These are phyloP conservation scores for Cnemophilus loriae DNA, from an alignment of 2,113 vertebrate species.

Conservation along the genomic window DNA sequence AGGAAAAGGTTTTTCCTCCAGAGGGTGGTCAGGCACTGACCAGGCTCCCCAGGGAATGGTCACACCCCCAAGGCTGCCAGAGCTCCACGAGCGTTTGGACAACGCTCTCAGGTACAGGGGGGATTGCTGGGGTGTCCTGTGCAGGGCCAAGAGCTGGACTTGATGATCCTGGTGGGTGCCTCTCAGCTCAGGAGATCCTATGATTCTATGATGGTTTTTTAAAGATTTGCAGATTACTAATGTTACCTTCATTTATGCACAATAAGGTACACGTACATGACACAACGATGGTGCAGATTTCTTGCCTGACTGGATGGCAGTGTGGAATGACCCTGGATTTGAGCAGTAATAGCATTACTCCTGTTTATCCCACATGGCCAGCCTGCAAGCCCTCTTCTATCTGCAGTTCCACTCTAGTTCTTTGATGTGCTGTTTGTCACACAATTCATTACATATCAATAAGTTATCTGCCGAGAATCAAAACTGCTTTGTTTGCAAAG, in stretches of 20 bases:
- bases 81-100: background rate
- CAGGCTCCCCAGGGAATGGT: background rate
- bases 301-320: background rate
- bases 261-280: background rate
- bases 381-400: background rate
- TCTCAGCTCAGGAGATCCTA: background rate
- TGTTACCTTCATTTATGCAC: background rate
- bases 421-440: background rate
- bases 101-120: fast-evolving
- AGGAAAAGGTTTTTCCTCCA: background rate
- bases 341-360: too few species aligned
- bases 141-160: background rate
- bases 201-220: background rate
- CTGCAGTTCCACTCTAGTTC: background rate
- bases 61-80: background rate
- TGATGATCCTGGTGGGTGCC: background rate
- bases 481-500: background rate
- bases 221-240: background rate
- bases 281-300: background rate
- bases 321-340: background rate
- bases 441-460: background rate
- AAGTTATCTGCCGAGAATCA: background rate
- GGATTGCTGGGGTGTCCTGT: background rate
- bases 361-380: background rate
- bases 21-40: background rate